Base-by-base conservation (phyloP, 2,797 vertebrate species). In the Gymnopithys bicolor region DNA sequence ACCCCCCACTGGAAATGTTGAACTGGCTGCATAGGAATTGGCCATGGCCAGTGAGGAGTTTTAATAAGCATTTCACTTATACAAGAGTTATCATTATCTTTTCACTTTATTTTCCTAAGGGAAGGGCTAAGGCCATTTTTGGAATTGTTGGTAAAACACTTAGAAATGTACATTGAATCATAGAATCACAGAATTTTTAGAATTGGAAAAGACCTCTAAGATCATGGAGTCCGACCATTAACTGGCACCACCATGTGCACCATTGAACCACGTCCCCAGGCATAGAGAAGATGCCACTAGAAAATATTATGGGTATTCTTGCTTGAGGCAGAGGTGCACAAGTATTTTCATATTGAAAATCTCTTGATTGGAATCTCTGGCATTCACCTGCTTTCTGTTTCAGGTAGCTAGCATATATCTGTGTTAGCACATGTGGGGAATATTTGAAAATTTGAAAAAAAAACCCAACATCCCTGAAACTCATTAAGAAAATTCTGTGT, bases 381-480 rank as follows among this genome's bases (percentile, higher is more conserved):
- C 32, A 30, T 79, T 92, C 39, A 37, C 12, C 4, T 2, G 0
- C 16, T 56, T 76, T 63, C 32, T 80, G 5, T 76, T 82, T 82
- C 28, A 69, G 32, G 19, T 7, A 56, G 28, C n/a, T 58, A 43
- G 56, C 33, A 75, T 15, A 45, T 3, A 53, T 32, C 7, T 1
- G 0, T 25, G 10, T 48, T 18, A 9, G 33, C 70, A 77, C 17
- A 7, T 37, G 24, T 15, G 19, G 4, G 7, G 4, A n/a, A 55
- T 10, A 35, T 28, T 21, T 63, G 12, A 79, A 80, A 85, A 85
- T 4, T 14, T 8, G 13, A 4, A 9, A 48, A 68, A 84, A 68
- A 84, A 24, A 35, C 86, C 33, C 33, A 27, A 1, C 27, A 33
- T 4, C 62, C 7, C 45, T 59, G 28, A 85, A 83, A 53, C 6